phyloP scores from a whole-genome alignment of 2,888 invertebrate species.

The Bhutanitis thaidina region DNA sequence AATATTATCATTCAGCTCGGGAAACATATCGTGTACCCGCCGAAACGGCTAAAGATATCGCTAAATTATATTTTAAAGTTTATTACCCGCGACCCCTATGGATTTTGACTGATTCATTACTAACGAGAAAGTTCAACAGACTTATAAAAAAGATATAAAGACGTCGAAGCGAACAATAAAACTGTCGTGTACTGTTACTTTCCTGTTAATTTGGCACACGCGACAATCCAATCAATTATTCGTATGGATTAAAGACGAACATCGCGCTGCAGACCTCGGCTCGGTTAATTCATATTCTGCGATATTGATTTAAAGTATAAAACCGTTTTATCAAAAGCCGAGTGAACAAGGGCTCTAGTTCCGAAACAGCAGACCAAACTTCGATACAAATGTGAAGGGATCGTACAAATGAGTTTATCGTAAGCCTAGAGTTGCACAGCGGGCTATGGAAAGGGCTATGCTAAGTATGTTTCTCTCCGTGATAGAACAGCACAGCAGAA shows the following conservation, averaged over 20 bases:
- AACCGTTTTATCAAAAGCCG: no score
- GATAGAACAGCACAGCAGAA: no score
- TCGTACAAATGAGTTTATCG: no score
- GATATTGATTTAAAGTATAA: not conserved
- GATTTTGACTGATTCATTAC: constrained; percentile 12
- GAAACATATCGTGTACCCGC: not conserved
- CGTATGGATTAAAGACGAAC: constrained; percentile 3
- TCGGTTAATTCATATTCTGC: not conserved
- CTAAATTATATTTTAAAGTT: not conserved
- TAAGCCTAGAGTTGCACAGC: no score
- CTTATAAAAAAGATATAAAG: constrained; percentile 4
- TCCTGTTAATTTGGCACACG: constrained; percentile 7
- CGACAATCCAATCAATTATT: constrained; percentile 17
- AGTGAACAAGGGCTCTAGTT: no score
- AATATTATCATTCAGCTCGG: no score
- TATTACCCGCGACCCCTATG: constrained; percentile 4
- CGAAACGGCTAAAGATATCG: not conserved
- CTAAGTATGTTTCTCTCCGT: no score
- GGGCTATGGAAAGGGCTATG: no score
- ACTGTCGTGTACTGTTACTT: constrained; percentile 12
- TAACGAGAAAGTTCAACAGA: constrained; percentile 7
- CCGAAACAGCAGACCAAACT: no score
- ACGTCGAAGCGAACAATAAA: constrained; percentile 10
- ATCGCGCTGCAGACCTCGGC: not conserved
- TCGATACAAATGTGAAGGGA: no score